Evolutionary conservation across 2,113 vertebrate species (phyloP), one percentile per base, ranked within the genome.

Genomic region (Anguilla japonica): DNA sequence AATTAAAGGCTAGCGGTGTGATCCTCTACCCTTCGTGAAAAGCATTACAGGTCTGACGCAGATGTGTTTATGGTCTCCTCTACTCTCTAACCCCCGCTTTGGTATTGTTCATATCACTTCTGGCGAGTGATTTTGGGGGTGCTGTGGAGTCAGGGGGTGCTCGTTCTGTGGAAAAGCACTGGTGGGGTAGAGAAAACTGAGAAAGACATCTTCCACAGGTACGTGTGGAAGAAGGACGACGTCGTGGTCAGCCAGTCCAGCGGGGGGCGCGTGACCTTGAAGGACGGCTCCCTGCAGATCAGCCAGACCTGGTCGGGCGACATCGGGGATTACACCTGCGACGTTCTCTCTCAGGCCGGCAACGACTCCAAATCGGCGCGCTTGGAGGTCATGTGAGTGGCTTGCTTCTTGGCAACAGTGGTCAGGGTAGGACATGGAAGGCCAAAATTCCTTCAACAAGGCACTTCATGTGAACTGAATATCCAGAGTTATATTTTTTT

Each of bases 241-340:
- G 39, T 88, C 26, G 82, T 91, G 0, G 94, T 98, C 87, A 94
- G 92, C 53, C 94, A 96, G 0, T 92, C 95, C 46, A 92, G 93
- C 84, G 97, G 96, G 18, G 97, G 97, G 5, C 95, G 98, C 85
- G 93, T 98, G 13, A 94, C 94, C 0, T 90, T 98, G 0, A 96
- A 95, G 43, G 96, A 95, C 0, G 97, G 98, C 18, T 96, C 96
- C 22, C 97, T 99, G 53, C 93, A 97, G 50, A 98, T 99, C 88
- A 97, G 97, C 91, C 98, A 99, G 92, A 99, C 98, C 0, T 99
- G 98, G 98, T 99, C 98, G 0, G 98, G 98, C 0, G 98, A 99
- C 95, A 99, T 99, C 0, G 98, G 98, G 0, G 97, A 99, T 91
- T 99, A 99, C 87, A 98, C 97, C 29, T 99, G 98, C 2, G 95